Percentiles rank a stretch among this genome's conserved stretches.
phyloP scores from a whole-genome alignment of 2,113 vertebrate species.

The Quiscalus mexicanus region DNA sequence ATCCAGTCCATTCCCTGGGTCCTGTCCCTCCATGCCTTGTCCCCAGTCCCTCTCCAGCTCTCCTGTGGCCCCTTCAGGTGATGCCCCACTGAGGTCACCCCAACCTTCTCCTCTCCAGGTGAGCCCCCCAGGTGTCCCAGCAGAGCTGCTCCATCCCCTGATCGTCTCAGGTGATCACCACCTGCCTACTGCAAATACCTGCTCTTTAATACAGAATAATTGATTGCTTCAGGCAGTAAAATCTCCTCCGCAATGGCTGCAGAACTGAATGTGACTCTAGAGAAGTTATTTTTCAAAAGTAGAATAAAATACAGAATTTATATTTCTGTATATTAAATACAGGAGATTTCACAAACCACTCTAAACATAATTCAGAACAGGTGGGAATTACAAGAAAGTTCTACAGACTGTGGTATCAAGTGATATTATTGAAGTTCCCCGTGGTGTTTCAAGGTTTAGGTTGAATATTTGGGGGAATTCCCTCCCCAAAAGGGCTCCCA shows the following conservation, averaged over 20 bases:
- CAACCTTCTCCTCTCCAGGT: background rate
- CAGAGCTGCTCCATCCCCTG: background rate
- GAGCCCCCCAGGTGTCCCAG: background rate
- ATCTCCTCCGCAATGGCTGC: background rate
- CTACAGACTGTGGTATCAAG: no score
- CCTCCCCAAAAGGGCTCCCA: no score
- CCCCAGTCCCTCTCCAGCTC: background rate
- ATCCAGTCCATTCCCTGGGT: background rate
- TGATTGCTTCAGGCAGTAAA: background rate
- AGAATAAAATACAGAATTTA: background rate
- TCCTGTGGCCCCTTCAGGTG: no score
- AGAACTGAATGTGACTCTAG: background rate
- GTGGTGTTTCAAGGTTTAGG: background rate
- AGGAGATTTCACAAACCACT: background rate
- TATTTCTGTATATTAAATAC: background rate
- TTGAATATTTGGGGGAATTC: background rate
- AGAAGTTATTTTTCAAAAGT: background rate
- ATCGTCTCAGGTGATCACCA: background rate
- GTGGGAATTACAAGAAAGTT: background rate
- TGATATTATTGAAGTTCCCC: no score
- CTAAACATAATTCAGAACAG: background rate
- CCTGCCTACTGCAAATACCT: background rate
- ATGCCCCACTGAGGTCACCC: background rate
- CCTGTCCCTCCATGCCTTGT: background rate
- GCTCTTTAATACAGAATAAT: background rate